Evolutionary conservation across 2,888 invertebrate genomes (phyloP).

Genomic region (Chironomus tentans): DNA sequence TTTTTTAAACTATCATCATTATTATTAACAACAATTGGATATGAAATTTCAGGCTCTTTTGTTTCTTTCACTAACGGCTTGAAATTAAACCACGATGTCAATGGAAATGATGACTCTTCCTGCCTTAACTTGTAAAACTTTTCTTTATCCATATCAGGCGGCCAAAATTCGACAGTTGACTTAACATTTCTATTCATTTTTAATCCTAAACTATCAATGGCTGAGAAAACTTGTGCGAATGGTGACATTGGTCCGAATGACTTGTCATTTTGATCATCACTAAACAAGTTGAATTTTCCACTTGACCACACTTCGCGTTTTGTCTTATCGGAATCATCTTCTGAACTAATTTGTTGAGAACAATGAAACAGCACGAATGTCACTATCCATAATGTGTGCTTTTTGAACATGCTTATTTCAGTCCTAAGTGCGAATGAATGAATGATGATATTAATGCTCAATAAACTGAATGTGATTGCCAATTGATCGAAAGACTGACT

Average conservation of each 20-base stretch:
- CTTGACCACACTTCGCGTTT: neutral
- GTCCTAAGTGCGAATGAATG: neutral
- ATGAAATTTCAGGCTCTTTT: neutral
- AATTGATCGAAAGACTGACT: neutral
- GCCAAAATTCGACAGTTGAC: slow-evolving; percentile 14
- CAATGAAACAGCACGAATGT: neutral
- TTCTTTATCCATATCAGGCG: slow-evolving; percentile 13
- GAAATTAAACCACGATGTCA: neutral
- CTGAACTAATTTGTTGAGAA: neutral
- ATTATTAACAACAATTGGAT: neutral
- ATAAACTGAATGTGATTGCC: neutral
- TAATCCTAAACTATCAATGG: neutral
- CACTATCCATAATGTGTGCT: neutral
- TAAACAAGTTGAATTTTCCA: neutral
- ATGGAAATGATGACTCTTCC: neutral
- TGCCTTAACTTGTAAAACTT: neutral
- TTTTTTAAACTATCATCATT: too few relatives aligned
- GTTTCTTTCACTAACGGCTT: neutral
- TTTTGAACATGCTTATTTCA: neutral
- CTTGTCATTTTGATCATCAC: neutral
- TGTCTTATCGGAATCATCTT: neutral
- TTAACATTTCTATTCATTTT: neutral
- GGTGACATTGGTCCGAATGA: neutral
- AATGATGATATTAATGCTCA: too few relatives aligned
- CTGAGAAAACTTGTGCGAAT: neutral